Conservation (phyloP, 2,113 vertebrate genomes). For the Sciurus niger region DNA sequence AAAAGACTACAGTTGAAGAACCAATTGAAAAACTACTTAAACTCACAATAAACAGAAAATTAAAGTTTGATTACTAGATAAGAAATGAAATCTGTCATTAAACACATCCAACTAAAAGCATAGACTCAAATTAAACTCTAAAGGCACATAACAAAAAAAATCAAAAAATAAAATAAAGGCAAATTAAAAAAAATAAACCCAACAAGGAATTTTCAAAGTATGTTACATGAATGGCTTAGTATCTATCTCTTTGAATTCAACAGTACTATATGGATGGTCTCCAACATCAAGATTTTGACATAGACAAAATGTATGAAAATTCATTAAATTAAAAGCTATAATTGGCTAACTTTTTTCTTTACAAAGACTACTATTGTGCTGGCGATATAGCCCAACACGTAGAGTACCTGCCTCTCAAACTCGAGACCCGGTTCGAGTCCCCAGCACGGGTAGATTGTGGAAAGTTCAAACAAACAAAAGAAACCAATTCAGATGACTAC, state of each 20-base stretch:
- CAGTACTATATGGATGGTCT: not conserved
- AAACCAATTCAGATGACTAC: not conserved
- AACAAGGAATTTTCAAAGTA: slow-evolving; percentile 40
- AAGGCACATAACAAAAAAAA: slow-evolving; percentile 9
- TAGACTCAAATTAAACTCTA: slow-evolving; percentile 24
- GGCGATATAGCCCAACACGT: no score
- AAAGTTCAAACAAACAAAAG: no score
- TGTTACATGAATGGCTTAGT: not conserved
- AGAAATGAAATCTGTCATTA: slow-evolving; percentile 38
- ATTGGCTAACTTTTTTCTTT: slow-evolving; percentile 6
- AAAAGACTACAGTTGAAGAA: not conserved
- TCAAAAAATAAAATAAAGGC: slow-evolving; percentile 22
- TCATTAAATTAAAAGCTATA: slow-evolving; percentile 40
- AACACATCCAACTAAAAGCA: slow-evolving; percentile 6
- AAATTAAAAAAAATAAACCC: slow-evolving; percentile 4
- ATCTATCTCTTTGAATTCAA: slow-evolving; percentile 48
- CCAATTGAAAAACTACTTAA: slow-evolving; percentile 36
- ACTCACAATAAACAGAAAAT: not conserved
- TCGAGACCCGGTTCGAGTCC: no score
- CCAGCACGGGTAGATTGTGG: no score
- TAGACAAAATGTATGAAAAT: slow-evolving; percentile 47
- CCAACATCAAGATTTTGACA: slow-evolving; percentile 19
- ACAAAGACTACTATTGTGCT: not conserved
- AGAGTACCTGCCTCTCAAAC: no score
- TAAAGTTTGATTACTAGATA: not conserved